phyloP scores from a whole-genome alignment of 2,113 vertebrate species.

The Peromyscus leucopus region DNA sequence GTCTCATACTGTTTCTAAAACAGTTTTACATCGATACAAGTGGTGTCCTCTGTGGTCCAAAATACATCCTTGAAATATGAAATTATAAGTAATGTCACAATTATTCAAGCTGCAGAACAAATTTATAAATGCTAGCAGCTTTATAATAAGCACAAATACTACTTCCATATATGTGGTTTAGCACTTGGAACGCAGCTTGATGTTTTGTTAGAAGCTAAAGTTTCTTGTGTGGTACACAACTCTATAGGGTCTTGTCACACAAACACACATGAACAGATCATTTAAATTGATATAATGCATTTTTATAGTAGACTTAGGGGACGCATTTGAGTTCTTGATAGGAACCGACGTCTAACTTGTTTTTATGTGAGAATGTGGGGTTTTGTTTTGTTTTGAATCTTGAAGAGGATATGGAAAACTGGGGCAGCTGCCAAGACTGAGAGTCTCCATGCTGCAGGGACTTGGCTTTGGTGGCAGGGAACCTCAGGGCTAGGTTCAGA shows the following conservation, averaged over 20 bases:
- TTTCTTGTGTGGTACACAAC: background rate
- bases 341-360: slow-evolving; percentile 65
- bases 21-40: background rate
- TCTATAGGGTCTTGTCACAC: background rate
- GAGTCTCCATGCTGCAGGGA: background rate
- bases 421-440: slow-evolving; percentile 31
- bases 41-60: background rate
- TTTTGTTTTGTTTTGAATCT: slow-evolving; percentile 57
- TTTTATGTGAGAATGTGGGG: slow-evolving; percentile 63
- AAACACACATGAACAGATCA: slow-evolving; percentile 17
- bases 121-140: slow-evolving; percentile 57
- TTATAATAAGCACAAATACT: background rate
- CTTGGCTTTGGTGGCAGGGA: background rate
- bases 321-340: slow-evolving; percentile 61
- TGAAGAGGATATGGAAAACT: slow-evolving; percentile 61
- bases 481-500: background rate
- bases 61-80: background rate
- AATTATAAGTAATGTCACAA: background rate
- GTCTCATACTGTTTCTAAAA: slow-evolving; percentile 9
- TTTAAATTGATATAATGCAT: slow-evolving; percentile 30
- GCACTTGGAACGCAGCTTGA: slow-evolving; percentile 23
- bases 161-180: background rate
- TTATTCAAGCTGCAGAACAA: background rate
- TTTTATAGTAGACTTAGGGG: slow-evolving; percentile 62
- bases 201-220: slow-evolving; percentile 50